Evolutionary conservation across 2,113 vertebrate species (phyloP), one percentile per base, ranked within the genome.

Genomic region (Sclerurus mexicanus): DNA sequence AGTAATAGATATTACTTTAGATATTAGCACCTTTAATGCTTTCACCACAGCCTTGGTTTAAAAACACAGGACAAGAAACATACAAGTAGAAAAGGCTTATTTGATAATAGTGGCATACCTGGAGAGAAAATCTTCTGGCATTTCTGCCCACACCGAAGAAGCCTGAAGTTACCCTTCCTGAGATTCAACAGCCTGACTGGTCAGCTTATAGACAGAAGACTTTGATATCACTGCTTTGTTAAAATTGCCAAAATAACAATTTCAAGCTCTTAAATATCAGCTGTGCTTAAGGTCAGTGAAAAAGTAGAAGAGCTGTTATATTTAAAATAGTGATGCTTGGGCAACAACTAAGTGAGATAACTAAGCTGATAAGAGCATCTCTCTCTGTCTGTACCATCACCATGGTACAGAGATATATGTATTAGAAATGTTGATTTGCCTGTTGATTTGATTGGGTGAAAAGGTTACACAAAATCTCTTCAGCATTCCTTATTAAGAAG

Each of bases 401-500:
- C n/a, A n/a, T n/a, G n/a, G n/a, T n/a, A n/a, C n/a, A 18, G 44
- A 77, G 18, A 69, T 3, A 3, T 22, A 27, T 0, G 0, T 40
- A 35, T 46, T 33, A 2, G 2, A 87, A 78, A 19, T 42, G 42
- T 22, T 80, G 56, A 77, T 90, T 92, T 58, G 28, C 46, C 37
- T 73, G 35, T 40, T 77, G 63, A 77, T 77, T 77, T 76, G 56
- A 95, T 64, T 74, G 14, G 17, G 56, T 68, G 56, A 78, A 93
- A 92, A 92, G 35, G 47, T 84, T 77, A 56, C 24, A 64, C 10
- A 84, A 90, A 89, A 77, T 21, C 40, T 77, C 73, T 89, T 47
- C n/a, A 55, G 23, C 73, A 30, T 37, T 68, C 49, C 35, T 86
- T 56, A 71, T 52, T 66, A 60, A 84, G 16, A 46, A 90, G 27